Base-by-base conservation (phyloP, 2,113 vertebrate species). In the Galbula dea region DNA sequence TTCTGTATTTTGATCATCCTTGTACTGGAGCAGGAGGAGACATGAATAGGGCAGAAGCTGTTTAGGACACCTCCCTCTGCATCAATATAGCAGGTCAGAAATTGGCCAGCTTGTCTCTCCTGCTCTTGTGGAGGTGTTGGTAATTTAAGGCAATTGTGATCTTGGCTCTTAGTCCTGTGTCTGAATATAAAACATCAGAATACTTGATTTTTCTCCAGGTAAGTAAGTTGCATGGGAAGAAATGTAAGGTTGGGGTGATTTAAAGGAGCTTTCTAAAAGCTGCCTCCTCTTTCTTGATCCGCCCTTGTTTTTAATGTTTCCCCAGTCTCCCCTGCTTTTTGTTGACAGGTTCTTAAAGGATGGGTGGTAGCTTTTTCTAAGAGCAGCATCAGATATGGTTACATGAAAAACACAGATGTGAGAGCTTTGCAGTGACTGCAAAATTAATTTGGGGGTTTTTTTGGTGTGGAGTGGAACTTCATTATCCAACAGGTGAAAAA, bases 221-320 rank as follows among this genome's bases (percentile, higher is more conserved):
- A 78, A 52, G 9, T 34, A 29, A 75, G 16, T 73, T 83, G 24
- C 36, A 71, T 39, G 8, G 12, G 29, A 89, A 63, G 67, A 87
- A 73, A 27, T 63, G 9, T 39, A 49, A 69, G 9, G 7, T 45
- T 72, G 27, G 14, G 41, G 55, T 27, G 57, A 59, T 66, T 71
- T 67, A 48, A 69, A 67, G 29, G 49, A 55, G 26, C 20, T 88
- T 62, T 65, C 15, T 91, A 45, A 19, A 76, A 73, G 27, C 62
- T 68, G 4, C 7, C n/a, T 34, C 11, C 6, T 68, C 62, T 84
- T 88, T 23, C 77, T 89, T 77, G 89, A 89, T 61, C 81, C 75
- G 1, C 97, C 95, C 96, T 96, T 98, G 96, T 96, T 97, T 97
- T 91, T 85, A 48, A 92, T 68, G 83, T 58, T 83, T n/a, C 32